Percentiles rank a stretch among this genome's conserved stretches.
These are phyloP conservation scores for Papilio aristodemus DNA, from an alignment of 1,140 invertebrate genomes.

Conservation along the genomic window DNA sequence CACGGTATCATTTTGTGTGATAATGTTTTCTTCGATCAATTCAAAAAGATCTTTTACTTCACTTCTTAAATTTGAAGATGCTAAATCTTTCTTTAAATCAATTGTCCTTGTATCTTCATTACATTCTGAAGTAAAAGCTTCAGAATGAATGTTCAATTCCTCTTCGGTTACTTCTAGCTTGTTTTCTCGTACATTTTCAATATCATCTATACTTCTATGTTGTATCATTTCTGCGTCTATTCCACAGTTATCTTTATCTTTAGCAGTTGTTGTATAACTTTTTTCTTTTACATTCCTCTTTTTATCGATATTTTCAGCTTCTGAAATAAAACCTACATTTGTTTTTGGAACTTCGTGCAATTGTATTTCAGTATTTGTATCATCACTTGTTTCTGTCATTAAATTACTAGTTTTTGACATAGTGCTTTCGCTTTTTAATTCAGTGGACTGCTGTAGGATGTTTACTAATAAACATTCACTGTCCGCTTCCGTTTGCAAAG, in stretches of 20 bases:
- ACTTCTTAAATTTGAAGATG: neutral
- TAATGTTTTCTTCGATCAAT: neutral
- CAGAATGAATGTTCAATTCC: neutral
- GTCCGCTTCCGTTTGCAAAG: neutral
- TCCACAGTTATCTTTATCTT: neutral
- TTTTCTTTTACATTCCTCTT: neutral
- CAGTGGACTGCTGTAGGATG: neutral
- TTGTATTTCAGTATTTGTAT: neutral
- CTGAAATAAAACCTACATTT: neutral
- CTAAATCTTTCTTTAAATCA: neutral
- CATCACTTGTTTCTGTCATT: neutral
- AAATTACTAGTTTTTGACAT: neutral
- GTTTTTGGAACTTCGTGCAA: neutral
- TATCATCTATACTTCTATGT: neutral
- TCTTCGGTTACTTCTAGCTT: neutral
- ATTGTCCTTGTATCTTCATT: neutral
- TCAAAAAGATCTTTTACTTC: neutral
- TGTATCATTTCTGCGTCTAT: neutral
- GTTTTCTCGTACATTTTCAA: neutral
- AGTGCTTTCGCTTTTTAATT: neutral
- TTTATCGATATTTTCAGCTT: neutral
- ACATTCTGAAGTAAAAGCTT: neutral
- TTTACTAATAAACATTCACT: neutral
- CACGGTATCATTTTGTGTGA: neutral
- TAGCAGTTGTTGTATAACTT: neutral